A percentile compares a stretch with the other conserved stretches of the same genome.
These are phyloP conservation scores for Cataglyphis cursor DNA, from an alignment of 2,888 invertebrate species.

Conservation along the genomic window DNA sequence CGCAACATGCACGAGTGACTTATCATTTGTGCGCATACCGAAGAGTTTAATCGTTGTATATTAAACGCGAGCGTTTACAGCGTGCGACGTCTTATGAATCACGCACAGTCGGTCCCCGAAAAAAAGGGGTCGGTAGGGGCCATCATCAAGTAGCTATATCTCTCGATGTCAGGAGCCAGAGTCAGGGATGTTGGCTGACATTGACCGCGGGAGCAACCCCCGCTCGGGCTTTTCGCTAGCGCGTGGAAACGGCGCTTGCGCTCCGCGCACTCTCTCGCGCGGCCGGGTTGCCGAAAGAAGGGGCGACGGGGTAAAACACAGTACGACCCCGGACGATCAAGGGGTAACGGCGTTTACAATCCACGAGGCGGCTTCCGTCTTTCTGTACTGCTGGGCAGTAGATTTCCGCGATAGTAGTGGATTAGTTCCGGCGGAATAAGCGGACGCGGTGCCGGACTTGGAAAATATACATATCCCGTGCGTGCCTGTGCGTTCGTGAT, in stretches of 20 bases:
- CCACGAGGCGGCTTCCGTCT: conserved; percentile 50
- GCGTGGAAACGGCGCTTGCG: conserved; percentile 80
- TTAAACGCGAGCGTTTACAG: neutral
- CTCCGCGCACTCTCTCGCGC: conserved; percentile 66
- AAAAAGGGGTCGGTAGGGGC: conserved; percentile 65
- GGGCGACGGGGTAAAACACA: conserved; percentile 82
- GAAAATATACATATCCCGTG: conserved; percentile 34
- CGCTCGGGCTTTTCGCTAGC: conserved; percentile 74
- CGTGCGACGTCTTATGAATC: conserved; percentile 9
- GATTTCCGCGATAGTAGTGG: conserved; percentile 62
- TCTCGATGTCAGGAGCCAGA: conserved; percentile 73
- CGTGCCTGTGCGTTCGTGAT: conserved; percentile 48
- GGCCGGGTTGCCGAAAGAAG: conserved; percentile 75
- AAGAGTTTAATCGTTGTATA: neutral
- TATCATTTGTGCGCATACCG: neutral
- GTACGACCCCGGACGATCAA: conserved; percentile 82
- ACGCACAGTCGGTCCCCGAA: conserved; percentile 20
- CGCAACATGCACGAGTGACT: neutral
- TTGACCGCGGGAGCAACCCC: conserved; percentile 81
- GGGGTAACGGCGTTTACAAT: conserved; percentile 75
- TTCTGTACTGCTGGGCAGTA: conserved; percentile 1
- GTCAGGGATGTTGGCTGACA: conserved; percentile 81
- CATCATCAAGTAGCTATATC: conserved; percentile 73
- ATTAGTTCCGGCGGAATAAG: neutral
- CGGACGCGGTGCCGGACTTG: neutral